phyloP scores from a whole-genome alignment of 2,888 invertebrate genomes.

The Rotaria socialis region DNA sequence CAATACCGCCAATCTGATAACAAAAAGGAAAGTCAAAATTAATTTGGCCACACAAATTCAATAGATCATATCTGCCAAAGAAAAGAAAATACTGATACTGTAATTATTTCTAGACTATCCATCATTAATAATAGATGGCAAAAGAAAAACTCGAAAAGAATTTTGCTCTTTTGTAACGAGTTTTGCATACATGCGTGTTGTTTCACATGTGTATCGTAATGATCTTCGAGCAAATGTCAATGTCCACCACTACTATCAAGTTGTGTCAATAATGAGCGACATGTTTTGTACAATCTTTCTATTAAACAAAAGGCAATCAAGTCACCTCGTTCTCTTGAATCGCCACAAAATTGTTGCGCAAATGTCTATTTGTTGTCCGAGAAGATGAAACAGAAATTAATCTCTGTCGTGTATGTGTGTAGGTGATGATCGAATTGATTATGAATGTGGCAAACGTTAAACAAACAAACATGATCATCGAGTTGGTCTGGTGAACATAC shows the following conservation, averaged over 20 bases:
- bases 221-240: slow-evolving; percentile 28
- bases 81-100: background rate
- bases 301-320: slow-evolving; percentile 10
- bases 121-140: background rate
- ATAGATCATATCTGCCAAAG: background rate
- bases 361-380: background rate
- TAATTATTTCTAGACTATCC: background rate
- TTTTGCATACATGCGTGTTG: slow-evolving; percentile 4
- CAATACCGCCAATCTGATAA: no score
- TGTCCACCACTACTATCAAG: slow-evolving; percentile 5
- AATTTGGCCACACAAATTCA: background rate
- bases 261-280: slow-evolving; percentile 16
- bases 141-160: background rate
- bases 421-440: slow-evolving; percentile 32
- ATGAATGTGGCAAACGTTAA: slow-evolving; percentile 16
- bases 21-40: no score
- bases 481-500: slow-evolving; percentile 21
- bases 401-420: slow-evolving; percentile 7
- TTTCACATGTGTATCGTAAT: slow-evolving; percentile 24
- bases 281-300: background rate
- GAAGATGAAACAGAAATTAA: slow-evolving; percentile 22
- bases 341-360: background rate
- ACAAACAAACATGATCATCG: slow-evolving; percentile 13
- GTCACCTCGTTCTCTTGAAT: background rate
- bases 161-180: slow-evolving; percentile 26